Evolutionary conservation across 2,797 vertebrate genomes (phyloP), one percentile per base, ranked within the genome.

Genomic region (Gila robusta): DNA sequence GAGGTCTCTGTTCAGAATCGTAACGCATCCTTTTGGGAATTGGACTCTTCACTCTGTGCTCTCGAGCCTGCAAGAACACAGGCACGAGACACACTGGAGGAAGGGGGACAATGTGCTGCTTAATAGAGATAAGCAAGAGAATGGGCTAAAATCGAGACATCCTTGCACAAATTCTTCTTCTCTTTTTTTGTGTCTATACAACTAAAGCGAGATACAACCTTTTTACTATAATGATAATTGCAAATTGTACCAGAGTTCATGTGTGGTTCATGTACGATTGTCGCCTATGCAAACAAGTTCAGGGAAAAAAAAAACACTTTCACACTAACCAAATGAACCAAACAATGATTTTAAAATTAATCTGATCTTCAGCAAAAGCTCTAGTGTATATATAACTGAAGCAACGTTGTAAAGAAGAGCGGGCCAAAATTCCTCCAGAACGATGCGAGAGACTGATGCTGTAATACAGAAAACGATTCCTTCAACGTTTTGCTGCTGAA

Each of bases 11-110:
- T 67, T 41, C 59, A 49, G 73, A 56, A 35, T 69, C 11, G 11
- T 28, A 70, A 84, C 17, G 11, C 35, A 84, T 62, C 8, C 76
- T n/a, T 2, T 35, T 71, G 76, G 67, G 77, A 85, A 49, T 72
- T 52, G 28, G 62, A 41, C 44, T 67, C 62, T 83, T 67, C 59
- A 67, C 56, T 32, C 3, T 52, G 66, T 71, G 39, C 71, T 72
- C 70, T 64, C 14, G 9, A 83, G 26, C 39, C 28, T 35, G 49
- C 23, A 28, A 78, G 79, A 86, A 41, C 19, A 76, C 52, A 77
- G 67, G 70, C 44, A 67, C 17, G 32, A 74, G 44, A 41, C 47
- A n/a, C 37, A 54, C 47, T n/a, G 26, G 28, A 67, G 32, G 73
- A 77, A 77, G 7, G 5, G 49, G 32, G 23, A 66, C 70, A 73